These are phyloP conservation scores for Biston betularia DNA, from an alignment of 2,888 invertebrate genomes.

Conservation along the genomic window DNA sequence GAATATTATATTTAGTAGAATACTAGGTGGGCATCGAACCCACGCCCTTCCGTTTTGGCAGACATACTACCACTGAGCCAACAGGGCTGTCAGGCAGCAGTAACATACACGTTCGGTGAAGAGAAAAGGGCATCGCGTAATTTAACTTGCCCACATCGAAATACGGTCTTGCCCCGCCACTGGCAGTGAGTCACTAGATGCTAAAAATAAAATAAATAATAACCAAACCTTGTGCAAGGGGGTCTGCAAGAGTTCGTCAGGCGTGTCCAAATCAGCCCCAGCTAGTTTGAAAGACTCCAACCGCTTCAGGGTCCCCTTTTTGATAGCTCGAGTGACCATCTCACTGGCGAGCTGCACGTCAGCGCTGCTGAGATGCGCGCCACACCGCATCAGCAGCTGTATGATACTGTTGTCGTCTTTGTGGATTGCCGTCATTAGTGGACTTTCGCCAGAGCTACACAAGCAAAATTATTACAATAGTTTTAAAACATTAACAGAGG, in stretches of 20 bases:
- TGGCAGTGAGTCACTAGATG: no score
- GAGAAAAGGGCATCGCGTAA: no score
- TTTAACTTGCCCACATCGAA: no score
- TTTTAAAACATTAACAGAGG: no score
- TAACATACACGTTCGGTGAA: no score
- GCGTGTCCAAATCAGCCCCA: conserved; percentile 88
- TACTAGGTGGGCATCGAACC: no score
- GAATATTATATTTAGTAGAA: no score
- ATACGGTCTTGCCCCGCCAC: no score
- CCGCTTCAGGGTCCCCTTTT: conserved; percentile 84
- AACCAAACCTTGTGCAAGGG: conserved; percentile 87
- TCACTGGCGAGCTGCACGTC: conserved; percentile 87
- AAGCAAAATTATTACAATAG: background rate
- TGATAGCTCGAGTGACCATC: conserved; percentile 89
- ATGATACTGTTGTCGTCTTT: conserved; percentile 88
- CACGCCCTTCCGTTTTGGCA: no score
- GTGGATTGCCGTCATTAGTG: conserved; percentile 89
- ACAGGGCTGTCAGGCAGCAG: no score
- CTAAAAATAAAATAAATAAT: no score
- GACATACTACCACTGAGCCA: no score
- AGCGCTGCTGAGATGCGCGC: conserved; percentile 89
- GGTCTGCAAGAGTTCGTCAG: conserved; percentile 88
- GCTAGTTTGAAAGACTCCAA: conserved; percentile 88
- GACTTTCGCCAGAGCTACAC: conserved; percentile 86
- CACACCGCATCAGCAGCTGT: conserved; percentile 89